phyloP scores from a whole-genome alignment of 2,888 invertebrate genomes.

The Xestia ashworthii region DNA sequence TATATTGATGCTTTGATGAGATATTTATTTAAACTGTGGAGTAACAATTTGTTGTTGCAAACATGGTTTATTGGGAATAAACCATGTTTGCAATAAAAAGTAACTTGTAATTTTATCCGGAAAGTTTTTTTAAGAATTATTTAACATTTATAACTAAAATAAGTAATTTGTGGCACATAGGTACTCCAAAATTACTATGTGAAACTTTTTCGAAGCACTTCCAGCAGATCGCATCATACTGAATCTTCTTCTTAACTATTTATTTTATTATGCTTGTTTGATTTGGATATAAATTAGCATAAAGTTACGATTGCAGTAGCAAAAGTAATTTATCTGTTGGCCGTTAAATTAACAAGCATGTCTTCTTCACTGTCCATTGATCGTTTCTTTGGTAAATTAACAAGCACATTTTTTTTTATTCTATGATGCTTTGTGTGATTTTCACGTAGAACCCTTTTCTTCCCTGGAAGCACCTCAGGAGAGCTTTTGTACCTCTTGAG shows the following conservation, averaged over 20 bases:
- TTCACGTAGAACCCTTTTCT: neutral
- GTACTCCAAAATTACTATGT: too few species aligned
- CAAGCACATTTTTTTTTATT: neutral
- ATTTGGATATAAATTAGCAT: neutral
- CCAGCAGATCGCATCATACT: neutral
- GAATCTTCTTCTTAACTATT: neutral
- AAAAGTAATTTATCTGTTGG: neutral
- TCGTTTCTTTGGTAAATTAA: too few species aligned
- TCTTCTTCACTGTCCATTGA: too few species aligned
- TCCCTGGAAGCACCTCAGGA: neutral
- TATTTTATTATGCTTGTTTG: neutral
- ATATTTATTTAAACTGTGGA: too few species aligned
- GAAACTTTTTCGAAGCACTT: neutral
- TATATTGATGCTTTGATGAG: neutral
- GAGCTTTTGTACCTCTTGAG: constrained; percentile 3
- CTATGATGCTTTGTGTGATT: neutral
- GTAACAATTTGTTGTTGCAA: too few species aligned
- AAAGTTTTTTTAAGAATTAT: too few species aligned
- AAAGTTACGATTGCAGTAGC: neutral
- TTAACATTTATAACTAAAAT: too few species aligned
- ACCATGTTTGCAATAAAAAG: too few species aligned
- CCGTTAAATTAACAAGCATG: too few species aligned
- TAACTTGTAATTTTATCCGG: too few species aligned
- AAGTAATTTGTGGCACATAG: too few species aligned
- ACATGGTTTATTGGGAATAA: too few species aligned